Evolutionary conservation across 2,888 invertebrate species (phyloP).

Genomic region (Halocaridina rubra): DNA sequence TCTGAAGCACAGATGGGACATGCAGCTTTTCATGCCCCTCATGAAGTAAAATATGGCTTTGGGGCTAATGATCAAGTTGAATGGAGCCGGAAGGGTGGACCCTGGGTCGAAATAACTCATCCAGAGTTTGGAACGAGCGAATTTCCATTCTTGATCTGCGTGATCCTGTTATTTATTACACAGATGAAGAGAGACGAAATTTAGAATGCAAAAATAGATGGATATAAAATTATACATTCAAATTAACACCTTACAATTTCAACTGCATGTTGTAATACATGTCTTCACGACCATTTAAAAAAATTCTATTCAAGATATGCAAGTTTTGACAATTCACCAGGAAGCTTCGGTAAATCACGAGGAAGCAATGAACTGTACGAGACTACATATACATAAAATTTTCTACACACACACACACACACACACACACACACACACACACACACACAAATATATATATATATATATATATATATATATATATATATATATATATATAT

Average conservation of each 20-base stretch:
- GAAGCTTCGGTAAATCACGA: too few relatives aligned
- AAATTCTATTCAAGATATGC: too few relatives aligned
- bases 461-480: background rate
- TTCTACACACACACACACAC: background rate
- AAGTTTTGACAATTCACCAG: too few relatives aligned
- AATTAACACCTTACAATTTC: too few relatives aligned
- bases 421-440: background rate
- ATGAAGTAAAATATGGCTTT: slow-evolving; percentile 69
- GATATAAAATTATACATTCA: too few relatives aligned
- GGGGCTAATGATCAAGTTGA: slow-evolving; percentile 73
- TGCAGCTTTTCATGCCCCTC: slow-evolving; percentile 63
- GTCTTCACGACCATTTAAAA: too few relatives aligned
- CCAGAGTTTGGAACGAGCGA: slow-evolving; percentile 73
- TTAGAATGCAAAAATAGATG: too few relatives aligned
- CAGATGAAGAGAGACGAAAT: too few relatives aligned
- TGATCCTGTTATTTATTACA: too few relatives aligned
- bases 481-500: background rate
- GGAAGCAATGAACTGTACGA: too few relatives aligned
- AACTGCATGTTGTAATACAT: too few relatives aligned
- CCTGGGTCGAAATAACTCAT: slow-evolving; percentile 74
- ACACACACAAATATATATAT: background rate
- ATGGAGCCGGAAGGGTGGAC: slow-evolving; percentile 72
- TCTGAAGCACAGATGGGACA: slow-evolving; percentile 54
- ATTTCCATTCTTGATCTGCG: slow-evolving; percentile 74
- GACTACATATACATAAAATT: too few relatives aligned